Evolutionary conservation across 2,888 invertebrate genomes (phyloP).

Genomic region (Cephus runcator): DNA sequence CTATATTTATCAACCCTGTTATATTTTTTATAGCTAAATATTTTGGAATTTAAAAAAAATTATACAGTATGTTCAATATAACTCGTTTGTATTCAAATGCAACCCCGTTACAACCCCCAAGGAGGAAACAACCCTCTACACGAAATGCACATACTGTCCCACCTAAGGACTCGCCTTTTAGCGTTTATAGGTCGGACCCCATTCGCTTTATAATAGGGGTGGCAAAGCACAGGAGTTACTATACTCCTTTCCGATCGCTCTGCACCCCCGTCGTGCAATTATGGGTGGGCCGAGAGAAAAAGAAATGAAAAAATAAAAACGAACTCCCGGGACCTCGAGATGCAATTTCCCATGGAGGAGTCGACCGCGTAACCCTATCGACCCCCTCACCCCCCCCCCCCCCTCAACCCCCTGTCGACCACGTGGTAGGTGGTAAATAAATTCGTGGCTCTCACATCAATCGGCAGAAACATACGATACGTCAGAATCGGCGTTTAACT

Average conservation of each 20-base stretch:
- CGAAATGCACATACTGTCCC: too few relatives aligned
- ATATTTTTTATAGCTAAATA: not conserved
- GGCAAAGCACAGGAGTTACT: not conserved
- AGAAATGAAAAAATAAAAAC: not conserved
- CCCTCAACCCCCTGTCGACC: not conserved
- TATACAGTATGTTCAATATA: not conserved
- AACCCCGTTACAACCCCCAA: too few relatives aligned
- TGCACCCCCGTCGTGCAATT: not conserved
- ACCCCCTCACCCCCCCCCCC: not conserved
- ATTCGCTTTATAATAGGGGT: not conserved
- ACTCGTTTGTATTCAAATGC: too few relatives aligned
- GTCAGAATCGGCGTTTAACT: conserved; percentile 32
- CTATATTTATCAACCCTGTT: not conserved
- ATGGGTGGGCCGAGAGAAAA: not conserved
- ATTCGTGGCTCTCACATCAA: conserved; percentile 37
- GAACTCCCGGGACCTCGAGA: not conserved
- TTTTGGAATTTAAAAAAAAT: not conserved
- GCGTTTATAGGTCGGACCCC: not conserved
- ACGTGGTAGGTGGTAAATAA: conserved; percentile 27
- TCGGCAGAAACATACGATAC: conserved; percentile 30
- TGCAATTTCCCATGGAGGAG: not conserved
- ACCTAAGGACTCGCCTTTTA: not conserved
- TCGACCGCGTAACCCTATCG: not conserved
- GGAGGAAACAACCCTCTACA: too few relatives aligned
- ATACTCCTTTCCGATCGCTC: not conserved